Evolutionary conservation across 2,888 invertebrate species (phyloP).

Genomic region (Dicyrtomina minuta): DNA sequence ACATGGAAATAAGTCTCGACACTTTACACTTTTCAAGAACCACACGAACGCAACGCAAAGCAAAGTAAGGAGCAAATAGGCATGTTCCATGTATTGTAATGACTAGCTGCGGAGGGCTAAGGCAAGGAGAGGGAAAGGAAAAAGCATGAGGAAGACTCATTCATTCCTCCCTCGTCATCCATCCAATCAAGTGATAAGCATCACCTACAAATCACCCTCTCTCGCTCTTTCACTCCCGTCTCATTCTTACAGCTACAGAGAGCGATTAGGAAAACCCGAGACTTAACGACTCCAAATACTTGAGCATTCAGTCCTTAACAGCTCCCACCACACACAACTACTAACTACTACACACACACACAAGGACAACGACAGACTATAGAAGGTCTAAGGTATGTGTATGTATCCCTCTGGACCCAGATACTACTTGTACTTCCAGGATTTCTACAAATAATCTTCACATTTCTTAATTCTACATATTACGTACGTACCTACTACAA

Average conservation of each 20-base stretch:
- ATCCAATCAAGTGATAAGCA: constrained; percentile 53
- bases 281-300: constrained; percentile 25
- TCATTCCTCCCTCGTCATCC: constrained; percentile 35
- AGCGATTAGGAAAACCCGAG: constrained; percentile 10
- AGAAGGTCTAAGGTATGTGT: too few species aligned
- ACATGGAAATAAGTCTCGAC: neutral
- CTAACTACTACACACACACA: too few species aligned
- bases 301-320: constrained; percentile 17
- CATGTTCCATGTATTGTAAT: neutral
- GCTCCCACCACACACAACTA: constrained; percentile 16
- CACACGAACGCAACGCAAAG: constrained; percentile 3
- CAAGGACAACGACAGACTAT: too few species aligned
- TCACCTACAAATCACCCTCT: constrained; percentile 48
- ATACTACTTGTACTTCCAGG: neutral
- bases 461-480: constrained; percentile 1
- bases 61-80: neutral
- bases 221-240: constrained; percentile 2
- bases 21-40: neutral
- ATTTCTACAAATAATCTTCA: neutral
- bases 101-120: neutral
- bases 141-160: constrained; percentile 13
- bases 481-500: neutral
- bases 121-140: neutral
- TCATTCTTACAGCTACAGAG: constrained; percentile 7
- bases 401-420: too few species aligned